Evolutionary conservation across 2,113 vertebrate species (phyloP).

Genomic region (Hypanus sabinus): DNA sequence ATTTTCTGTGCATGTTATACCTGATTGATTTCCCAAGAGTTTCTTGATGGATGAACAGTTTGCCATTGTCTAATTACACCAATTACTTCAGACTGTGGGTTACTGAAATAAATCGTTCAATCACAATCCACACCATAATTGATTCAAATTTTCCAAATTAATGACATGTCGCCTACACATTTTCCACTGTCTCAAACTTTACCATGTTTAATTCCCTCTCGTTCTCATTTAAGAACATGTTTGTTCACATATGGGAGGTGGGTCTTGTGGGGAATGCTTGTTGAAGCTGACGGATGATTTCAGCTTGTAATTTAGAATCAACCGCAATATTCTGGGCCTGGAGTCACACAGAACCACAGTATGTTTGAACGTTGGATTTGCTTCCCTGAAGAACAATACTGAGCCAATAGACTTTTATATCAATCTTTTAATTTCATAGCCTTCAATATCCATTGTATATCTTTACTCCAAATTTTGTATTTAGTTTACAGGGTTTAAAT

Average conservation of each 20-base stretch:
- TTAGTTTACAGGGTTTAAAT: no score
- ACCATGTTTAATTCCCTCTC: constrained; percentile 43
- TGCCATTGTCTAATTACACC: background rate
- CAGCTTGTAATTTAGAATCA: no score
- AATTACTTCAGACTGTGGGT: background rate
- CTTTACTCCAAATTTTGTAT: no score
- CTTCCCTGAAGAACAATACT: no score
- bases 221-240: constrained; percentile 35
- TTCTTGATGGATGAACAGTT: background rate
- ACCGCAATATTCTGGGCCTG: no score
- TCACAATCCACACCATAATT: background rate
- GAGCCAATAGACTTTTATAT: no score
- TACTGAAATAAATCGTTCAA: background rate
- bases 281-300: no score
- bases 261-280: no score
- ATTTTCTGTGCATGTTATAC: background rate
- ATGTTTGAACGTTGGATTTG: no score
- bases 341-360: no score
- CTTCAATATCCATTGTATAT: no score
- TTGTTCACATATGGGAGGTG: background rate
- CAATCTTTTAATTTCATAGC: no score
- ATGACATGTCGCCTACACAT: background rate
- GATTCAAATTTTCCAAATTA: background rate
- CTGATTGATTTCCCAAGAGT: background rate
- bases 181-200: constrained; percentile 42